Conservation (phyloP, 2,113 vertebrate genomes). For the Nyctereutes procyonoides region DNA sequence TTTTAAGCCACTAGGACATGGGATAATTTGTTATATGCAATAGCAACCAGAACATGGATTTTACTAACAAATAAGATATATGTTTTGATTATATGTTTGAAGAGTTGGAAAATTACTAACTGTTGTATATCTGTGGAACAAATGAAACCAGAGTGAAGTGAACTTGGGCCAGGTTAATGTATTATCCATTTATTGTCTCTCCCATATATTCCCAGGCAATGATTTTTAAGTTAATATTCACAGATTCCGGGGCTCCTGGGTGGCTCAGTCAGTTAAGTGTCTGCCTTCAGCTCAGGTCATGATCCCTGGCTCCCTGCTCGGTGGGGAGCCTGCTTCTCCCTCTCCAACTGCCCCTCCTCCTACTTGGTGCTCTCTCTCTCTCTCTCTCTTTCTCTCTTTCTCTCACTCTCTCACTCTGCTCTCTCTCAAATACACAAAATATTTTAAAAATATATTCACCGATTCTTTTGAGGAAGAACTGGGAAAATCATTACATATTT, state of each 20-base stretch:
- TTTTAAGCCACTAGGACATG: neutral
- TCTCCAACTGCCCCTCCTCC: no score
- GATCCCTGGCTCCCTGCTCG: no score
- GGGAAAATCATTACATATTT: neutral
- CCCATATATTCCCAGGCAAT: neutral
- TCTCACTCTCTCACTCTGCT: no score
- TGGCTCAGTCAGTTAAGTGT: no score
- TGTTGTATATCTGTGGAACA: neutral
- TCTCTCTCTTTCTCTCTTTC: no score
- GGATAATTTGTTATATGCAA: neutral
- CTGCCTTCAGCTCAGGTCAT: no score
- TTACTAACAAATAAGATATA: neutral
- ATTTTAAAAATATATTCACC: neutral
- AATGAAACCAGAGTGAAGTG: neutral
- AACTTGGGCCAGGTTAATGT: neutral
- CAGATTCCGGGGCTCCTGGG: neutral
- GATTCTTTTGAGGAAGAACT: neutral
- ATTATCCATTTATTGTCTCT: neutral
- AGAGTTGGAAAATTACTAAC: neutral
- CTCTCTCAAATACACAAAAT: no score
- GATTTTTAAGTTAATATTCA: neutral
- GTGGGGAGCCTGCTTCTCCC: no score
- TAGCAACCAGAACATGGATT: neutral
- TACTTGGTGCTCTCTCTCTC: no score
- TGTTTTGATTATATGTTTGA: neutral